Evolutionary conservation across 2,113 vertebrate genomes (phyloP), one percentile per base, ranked within the genome.

Genomic region (Nothocercus nigrocapillus): DNA sequence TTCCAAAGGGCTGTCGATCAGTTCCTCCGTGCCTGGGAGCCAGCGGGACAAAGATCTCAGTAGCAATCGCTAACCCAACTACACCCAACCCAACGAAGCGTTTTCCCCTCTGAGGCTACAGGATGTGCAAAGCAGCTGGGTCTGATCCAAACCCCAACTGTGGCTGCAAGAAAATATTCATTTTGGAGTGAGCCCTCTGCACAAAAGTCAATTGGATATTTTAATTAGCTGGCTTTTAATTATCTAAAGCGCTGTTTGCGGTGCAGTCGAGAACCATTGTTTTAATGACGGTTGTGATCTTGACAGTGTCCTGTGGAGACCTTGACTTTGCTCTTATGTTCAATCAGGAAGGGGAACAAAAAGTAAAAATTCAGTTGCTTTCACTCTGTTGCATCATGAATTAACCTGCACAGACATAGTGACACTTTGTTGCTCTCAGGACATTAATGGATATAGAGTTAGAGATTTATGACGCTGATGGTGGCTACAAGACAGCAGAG

Each of bases 351-450:
- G 76, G 49, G 1, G 10, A 19, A 32, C 38, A 28, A 51, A 40
- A 72, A 20, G 0, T 5, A 64, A 66, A 56, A 69, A 68, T 7
- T 6, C 0, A 0, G 0, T 78, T 70, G 18, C 20, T 90, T 54
- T 83, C 53, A 16, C 45, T 74, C 38, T 47, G 40, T 20, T 77
- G 40, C 72, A 22, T 76, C 4, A 0, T 54, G 75, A 74, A 74
- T 82, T 38, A 25, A 80, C 53, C 74, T 56, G 64, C 67, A n/a
- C 4, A 1, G 72, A 77, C 28, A 21, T n/a, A 17, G 85, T 24
- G 82, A 64, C 2, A 12, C n/a, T 40, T 62, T 53, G 61, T 66
- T 4, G 36, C 34, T 45, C 47, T 30, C 25, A 5, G 34, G 40
- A 36, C 14, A 15, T 44, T 32, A 11, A 28, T 28, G 70, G 21